Base-by-base conservation (phyloP, 2,888 invertebrate species). In the Elysia crispata region DNA sequence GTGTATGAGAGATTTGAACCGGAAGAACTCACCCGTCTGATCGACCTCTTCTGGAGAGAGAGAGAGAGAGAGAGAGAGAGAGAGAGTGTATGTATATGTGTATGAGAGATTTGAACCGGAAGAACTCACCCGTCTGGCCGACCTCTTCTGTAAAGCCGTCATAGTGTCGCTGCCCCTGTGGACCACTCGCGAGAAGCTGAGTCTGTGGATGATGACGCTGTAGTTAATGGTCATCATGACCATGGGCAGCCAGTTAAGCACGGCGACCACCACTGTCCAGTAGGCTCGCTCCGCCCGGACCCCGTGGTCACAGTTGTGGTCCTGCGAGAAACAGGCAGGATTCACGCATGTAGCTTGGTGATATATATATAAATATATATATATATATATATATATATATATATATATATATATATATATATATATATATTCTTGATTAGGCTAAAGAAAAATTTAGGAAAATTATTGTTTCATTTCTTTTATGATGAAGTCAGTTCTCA, bases 191-290 rank as follows among this genome's bases (percentile, higher is more conserved):
- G 86, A 84, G 75, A 85, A 86, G 33, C 86, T 82, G 20, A 89
- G 85, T 31, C 86, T 86, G 25, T 86, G 77, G 8, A 88, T 84
- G 76, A 89, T 89, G 50, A 88, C 83, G 0, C 86, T 86, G 79
- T 89, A 89, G 25, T 85, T 84, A 8, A 87, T 79, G 31, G 84
- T 85, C 88, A 88, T 88, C 28, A 85, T 85, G 1, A 88, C 69
- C 89, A 89, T 89, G 1, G 89, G 89, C 30, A 89, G 84, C 89
- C 89, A 89, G 86, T 88, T 89, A n/a, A 88, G 80, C 23, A 88
- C 87, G n/a, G 86, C 86, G 23, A 87, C 84, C n/a, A 89, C 86
- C 31, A 86, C 83, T 20, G 86, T 87, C 89, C 89, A 89, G 83
- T 86, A 89, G 11, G 86, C 85, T 64, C 86, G 82, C 70, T 88